These are phyloP conservation scores for Paraescarpia echinospica DNA, from an alignment of 1,140 invertebrate genomes.

Conservation along the genomic window DNA sequence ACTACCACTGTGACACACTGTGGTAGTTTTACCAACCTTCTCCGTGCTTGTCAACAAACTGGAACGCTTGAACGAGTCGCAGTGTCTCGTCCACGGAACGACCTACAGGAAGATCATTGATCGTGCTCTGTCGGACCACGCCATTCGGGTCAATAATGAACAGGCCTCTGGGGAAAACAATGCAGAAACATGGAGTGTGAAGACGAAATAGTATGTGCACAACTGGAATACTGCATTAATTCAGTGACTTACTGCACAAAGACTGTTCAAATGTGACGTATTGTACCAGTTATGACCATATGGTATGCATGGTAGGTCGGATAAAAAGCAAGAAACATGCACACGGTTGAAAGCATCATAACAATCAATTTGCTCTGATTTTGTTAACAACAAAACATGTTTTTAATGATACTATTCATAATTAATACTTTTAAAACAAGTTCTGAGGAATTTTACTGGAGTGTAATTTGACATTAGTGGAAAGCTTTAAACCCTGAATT, in stretches of 20 bases:
- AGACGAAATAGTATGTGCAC: not conserved
- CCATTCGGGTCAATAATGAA: constrained; percentile 73
- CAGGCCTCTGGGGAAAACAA: constrained; percentile 50
- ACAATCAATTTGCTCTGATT: too few relatives aligned
- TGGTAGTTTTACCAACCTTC: constrained; percentile 63
- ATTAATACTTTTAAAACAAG: too few relatives aligned
- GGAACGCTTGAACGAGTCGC: constrained; percentile 86
- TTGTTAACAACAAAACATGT: too few relatives aligned
- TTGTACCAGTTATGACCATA: too few relatives aligned
- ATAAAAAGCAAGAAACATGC: too few relatives aligned
- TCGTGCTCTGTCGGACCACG: constrained; percentile 58
- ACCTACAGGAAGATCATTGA: constrained; percentile 85
- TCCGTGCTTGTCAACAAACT: constrained; percentile 90
- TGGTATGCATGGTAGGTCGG: too few relatives aligned
- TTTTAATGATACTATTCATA: too few relatives aligned
- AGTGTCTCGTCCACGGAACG: constrained; percentile 89
- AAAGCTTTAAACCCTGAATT: too few relatives aligned
- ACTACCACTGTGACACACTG: not conserved
- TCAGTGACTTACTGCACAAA: not conserved
- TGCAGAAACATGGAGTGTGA: not conserved
- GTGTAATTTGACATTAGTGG: too few relatives aligned
- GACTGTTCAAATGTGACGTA: not conserved
- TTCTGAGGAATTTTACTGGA: too few relatives aligned
- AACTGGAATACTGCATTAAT: constrained; percentile 6
- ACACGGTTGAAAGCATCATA: too few relatives aligned